Evolutionary conservation across 2,888 invertebrate species (phyloP), one percentile per base, ranked within the genome.

Genomic region (Dione juno): DNA sequence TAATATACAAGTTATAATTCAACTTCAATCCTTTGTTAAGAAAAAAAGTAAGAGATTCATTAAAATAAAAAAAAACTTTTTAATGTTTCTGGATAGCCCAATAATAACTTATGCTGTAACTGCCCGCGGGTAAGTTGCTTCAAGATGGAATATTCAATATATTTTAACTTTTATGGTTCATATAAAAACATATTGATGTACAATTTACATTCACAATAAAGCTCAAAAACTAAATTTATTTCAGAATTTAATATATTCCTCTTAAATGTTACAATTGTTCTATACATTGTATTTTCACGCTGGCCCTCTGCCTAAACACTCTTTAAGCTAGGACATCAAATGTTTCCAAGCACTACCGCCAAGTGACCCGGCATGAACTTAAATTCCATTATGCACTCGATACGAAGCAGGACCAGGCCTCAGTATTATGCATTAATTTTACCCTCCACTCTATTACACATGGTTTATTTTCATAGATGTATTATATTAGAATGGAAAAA

Each of bases 331-430:
- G 45, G 28, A 61, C 35, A 16, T 45, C 16, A 61, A 61, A 61
- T 45, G n/a, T 61, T 45, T 45, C n/a, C 45, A 35, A 61, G 28
- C 45, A 45, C 45, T n/a, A 6, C 61, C 13, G 45, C 61, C 11
- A 61, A 61, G 16, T 45, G 61, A 61, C 45, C 61, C 13, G 45
- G 11, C 45, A 61, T 35, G 35, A 61, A 61, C 45, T 61, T 45
- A 61, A 61, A 61, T 61, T 14, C n/a, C 35, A 61, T 61, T 61
- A 61, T 61, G 45, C 43, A 61, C 43, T 43, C 28, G 61, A 61
- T 61, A 61, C 35, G 16, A 61, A 16, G 45, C 35, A 28, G 61
- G 45, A 45, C n/a, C n/a, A n/a, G n/a, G n/a, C 45, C 61, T 61
- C 28, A 61, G 28, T 61, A 28, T 16, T 61, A 61, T 61, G 61